Percentiles rank a stretch among this genome's conserved stretches.
Evolutionary conservation across 2,888 invertebrate species (phyloP).

Genomic region (Coenonympha glycerion): DNA sequence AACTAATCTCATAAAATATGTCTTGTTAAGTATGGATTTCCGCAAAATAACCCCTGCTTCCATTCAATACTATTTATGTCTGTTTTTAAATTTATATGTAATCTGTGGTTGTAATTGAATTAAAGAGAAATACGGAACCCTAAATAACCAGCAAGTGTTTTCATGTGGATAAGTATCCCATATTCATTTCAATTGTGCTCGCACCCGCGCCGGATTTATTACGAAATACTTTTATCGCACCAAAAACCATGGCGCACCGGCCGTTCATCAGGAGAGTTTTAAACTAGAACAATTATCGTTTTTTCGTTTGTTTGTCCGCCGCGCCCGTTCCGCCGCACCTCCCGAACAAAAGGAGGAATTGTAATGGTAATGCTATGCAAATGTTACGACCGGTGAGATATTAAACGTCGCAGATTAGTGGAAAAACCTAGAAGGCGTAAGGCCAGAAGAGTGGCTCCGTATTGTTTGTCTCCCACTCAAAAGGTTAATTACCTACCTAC

Average conservation of each 20-base stretch:
- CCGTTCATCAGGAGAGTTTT: conserved; percentile 19
- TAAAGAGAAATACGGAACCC: too few relatives aligned
- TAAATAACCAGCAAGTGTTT: not conserved
- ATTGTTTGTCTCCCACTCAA: too few relatives aligned
- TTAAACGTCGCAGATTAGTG: conserved; percentile 23
- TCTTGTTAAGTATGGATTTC: too few relatives aligned
- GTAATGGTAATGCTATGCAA: conserved; percentile 52
- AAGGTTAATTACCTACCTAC: too few relatives aligned
- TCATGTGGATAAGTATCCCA: not conserved
- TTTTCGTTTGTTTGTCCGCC: conserved; percentile 20
- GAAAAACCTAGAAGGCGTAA: too few relatives aligned
- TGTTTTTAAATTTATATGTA: too few relatives aligned
- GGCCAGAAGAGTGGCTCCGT: too few relatives aligned
- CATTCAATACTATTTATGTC: too few relatives aligned
- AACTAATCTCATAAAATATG: too few relatives aligned
- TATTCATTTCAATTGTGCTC: not conserved
- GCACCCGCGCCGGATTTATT: conserved; percentile 1
- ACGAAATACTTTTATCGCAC: conserved; percentile 7
- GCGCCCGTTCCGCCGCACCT: conserved; percentile 8
- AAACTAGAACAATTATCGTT: conserved; percentile 31
- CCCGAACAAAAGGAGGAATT: conserved; percentile 35
- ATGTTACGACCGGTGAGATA: conserved; percentile 35
- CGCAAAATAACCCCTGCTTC: too few relatives aligned
- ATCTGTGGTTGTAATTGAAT: too few relatives aligned
- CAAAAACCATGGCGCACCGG: conserved; percentile 5